A percentile compares a stretch with the other conserved stretches of the same genome.
Evolutionary conservation across 1,140 invertebrate genomes (phyloP).

Genomic region (Pinna nobilis): DNA sequence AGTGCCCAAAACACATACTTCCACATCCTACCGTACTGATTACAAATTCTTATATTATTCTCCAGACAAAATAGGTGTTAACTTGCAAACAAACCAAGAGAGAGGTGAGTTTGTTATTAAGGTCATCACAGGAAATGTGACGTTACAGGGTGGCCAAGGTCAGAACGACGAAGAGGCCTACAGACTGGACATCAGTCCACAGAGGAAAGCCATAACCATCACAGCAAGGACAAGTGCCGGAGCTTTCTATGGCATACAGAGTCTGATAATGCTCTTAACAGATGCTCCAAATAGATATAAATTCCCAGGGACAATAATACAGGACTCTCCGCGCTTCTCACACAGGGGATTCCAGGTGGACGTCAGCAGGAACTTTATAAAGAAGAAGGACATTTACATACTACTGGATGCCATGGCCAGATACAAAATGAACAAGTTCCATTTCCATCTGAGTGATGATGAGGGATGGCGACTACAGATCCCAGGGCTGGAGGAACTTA

Average conservation of each 20-base stretch:
- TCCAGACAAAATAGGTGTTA: no score
- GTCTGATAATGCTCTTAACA: constrained; percentile 42
- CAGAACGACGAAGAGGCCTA: constrained; percentile 48
- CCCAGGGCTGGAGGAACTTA: constrained; percentile 63
- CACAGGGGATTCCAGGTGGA: constrained; percentile 71
- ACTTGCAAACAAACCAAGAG: no score
- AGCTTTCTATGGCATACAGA: constrained; percentile 57
- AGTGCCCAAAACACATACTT: no score
- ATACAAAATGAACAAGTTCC: constrained; percentile 71
- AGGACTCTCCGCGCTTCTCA: constrained; percentile 57
- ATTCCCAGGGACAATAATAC: constrained; percentile 32
- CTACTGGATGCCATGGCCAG: constrained; percentile 66
- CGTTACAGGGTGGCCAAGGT: constrained; percentile 3
- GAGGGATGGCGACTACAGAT: constrained; percentile 71
- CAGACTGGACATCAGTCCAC: constrained; percentile 32
- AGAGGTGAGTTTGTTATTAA: constrained; percentile 46
- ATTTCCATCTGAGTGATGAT: constrained; percentile 71
- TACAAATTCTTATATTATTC: no score
- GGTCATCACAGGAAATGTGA: constrained; percentile 14
- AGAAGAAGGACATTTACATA: constrained; percentile 55
- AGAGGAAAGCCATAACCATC: constrained; percentile 34
- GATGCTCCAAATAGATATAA: neutral
- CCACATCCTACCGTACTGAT: no score
- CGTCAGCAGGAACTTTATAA: constrained; percentile 67
- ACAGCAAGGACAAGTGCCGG: constrained; percentile 32